Evolutionary conservation across 1,140 invertebrate species (phyloP).

Genomic region (Pseudomyrmex concolor): DNA sequence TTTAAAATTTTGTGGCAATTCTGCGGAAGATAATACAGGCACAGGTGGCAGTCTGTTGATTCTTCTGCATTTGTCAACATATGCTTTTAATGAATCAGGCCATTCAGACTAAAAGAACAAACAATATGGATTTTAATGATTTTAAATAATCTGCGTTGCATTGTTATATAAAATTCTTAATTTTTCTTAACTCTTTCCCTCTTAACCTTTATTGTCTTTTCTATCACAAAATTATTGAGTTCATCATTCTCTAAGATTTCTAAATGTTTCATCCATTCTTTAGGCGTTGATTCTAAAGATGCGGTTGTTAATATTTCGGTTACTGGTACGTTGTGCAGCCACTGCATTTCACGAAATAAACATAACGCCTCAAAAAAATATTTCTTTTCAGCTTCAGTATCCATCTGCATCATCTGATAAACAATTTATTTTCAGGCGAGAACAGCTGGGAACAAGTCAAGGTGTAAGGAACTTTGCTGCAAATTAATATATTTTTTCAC

Average conservation of each 20-base stretch:
- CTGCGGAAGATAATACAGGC: conserved; percentile 38
- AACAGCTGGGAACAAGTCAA: too few species aligned
- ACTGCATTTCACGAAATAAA: conserved; percentile 87
- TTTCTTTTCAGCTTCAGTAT: conserved; percentile 28
- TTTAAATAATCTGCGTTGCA: background rate
- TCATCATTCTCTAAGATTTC: conserved; percentile 81
- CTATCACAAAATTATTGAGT: conserved; percentile 82
- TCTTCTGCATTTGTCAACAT: conserved; percentile 80
- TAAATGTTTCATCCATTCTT: conserved; percentile 85
- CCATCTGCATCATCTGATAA: conserved; percentile 12
- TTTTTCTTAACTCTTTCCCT: background rate
- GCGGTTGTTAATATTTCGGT: conserved; percentile 87
- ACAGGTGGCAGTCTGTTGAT: conserved; percentile 73
- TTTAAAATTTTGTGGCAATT: conserved; percentile 77
- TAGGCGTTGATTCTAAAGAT: conserved; percentile 86
- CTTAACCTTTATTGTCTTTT: conserved; percentile 72
- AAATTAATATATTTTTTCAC: background rate
- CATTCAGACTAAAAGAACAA: conserved; percentile 78
- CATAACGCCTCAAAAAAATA: conserved; percentile 87
- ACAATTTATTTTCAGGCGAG: background rate
- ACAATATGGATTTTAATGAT: conserved; percentile 23
- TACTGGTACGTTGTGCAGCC: conserved; percentile 89
- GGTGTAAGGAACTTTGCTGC: background rate
- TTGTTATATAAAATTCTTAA: conserved; percentile 35
- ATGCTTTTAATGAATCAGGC: conserved; percentile 81